Percentiles rank a stretch among this genome's conserved stretches.
These are phyloP conservation scores for Rhinichthys osculus DNA, from an alignment of 2,797 vertebrate species.

Conservation along the genomic window DNA sequence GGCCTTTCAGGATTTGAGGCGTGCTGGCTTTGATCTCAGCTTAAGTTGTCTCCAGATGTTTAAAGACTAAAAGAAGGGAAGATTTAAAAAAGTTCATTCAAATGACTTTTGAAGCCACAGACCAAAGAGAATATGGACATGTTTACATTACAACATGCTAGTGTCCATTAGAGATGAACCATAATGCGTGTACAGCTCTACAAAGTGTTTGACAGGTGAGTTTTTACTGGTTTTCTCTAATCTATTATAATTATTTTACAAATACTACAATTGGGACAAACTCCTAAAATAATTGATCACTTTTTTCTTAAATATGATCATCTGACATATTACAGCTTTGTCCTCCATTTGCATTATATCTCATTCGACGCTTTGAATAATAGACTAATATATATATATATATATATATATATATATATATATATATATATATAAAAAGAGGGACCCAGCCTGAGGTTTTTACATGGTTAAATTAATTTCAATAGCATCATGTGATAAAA, in stretches of 20 bases:
- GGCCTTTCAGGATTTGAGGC: conserved; percentile 24
- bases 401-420: too few species aligned
- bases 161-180: neutral
- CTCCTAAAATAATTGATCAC: neutral
- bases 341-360: too few species aligned
- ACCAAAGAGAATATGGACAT: neutral
- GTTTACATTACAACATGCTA: neutral
- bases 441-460: neutral
- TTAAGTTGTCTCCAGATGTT: conserved; percentile 40
- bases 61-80: conserved; percentile 25
- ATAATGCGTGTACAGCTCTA: neutral
- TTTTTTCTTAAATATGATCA: neutral
- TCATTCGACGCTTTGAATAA: too few species aligned
- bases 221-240: neutral
- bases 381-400: too few species aligned
- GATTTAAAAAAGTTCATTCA: neutral
- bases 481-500: neutral
- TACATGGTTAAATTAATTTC: neutral
- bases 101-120: neutral
- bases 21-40: conserved; percentile 34
- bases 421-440: too few species aligned
- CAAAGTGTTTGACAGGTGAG: too few species aligned
- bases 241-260: too few species aligned
- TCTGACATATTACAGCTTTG: neutral
- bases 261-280: neutral